Conservation (phyloP, 2,888 invertebrate genomes). For the Metalampra italica region DNA sequence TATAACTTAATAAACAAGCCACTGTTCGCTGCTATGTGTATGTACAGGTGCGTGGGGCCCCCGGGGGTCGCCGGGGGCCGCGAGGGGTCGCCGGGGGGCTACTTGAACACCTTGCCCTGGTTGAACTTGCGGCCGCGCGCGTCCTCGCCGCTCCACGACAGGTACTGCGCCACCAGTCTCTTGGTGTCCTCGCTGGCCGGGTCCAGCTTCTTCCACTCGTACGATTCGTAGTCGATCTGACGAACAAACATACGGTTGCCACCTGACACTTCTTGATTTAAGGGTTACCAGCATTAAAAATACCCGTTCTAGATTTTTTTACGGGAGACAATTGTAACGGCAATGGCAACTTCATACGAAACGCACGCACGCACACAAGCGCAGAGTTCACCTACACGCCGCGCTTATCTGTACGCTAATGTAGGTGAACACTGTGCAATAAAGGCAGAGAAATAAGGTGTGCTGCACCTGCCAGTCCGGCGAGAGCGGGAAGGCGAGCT, state of each 20-base stretch:
- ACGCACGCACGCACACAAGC: too few relatives aligned
- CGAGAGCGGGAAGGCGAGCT: slow-evolving; percentile 92
- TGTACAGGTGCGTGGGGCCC: not conserved
- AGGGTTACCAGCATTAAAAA: too few relatives aligned
- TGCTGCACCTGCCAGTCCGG: slow-evolving; percentile 91
- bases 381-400: too few relatives aligned
- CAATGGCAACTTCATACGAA: too few relatives aligned
- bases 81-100: slow-evolving; percentile 15
- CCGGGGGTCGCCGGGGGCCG: not conserved
- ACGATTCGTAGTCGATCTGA: slow-evolving; percentile 95
- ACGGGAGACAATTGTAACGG: too few relatives aligned
- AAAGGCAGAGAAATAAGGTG: too few relatives aligned
- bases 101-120: slow-evolving; percentile 99
- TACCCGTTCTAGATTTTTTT: too few relatives aligned
- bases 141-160: slow-evolving; percentile 93
- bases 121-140: slow-evolving; percentile 95
- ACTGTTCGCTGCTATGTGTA: slow-evolving; percentile 10
- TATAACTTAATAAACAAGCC: slow-evolving; percentile 24
- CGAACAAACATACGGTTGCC: too few relatives aligned
- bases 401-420: too few relatives aligned
- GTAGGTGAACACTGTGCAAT: too few relatives aligned
- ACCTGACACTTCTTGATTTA: too few relatives aligned
- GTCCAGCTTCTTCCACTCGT: slow-evolving; percentile 96
- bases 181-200: slow-evolving; percentile 88
- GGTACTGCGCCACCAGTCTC: slow-evolving; percentile 91